Evolutionary conservation across 2,888 invertebrate genomes (phyloP), one percentile per base, ranked within the genome.

Genomic region (Sminthurinus aureus): DNA sequence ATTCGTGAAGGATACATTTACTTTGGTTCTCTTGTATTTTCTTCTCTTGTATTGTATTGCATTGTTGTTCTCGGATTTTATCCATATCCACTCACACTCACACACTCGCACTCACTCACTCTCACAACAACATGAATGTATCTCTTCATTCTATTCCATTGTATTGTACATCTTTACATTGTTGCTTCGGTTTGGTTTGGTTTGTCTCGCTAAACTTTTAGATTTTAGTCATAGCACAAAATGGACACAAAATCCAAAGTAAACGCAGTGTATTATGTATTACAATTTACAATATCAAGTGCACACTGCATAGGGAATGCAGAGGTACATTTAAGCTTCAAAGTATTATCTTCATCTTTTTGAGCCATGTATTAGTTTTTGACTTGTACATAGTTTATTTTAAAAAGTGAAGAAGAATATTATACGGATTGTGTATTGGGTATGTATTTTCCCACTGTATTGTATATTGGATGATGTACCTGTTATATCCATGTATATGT

Each of bases 331-430:
- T 67, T 20, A 67, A 18, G 20, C 67, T 67, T 11, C 15, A 67
- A 67, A 67, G 67, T 67, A 67, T 67, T 67, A 20, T 67, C 18
- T 67, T 67, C n/a, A 67, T 67, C n/a, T 67, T n/a, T 64, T 67
- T 67, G 67, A 20, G 22, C 8, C 67, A 67, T 67, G 67, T 67
- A 67, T 20, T 67, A 67, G 67, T 67, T n/a, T 64, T 64, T 15
- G 15, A 64, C 64, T 67, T 20, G 38, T 38, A 38, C 38, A 38
- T 38, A 38, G 38, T 38, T 38, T 38, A 38, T 38, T 38, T 38
- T 38, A 38, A 38, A 38, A 38, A 38, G 38, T 38, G 38, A 38
- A 38, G 38, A 38, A 38, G 38, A 38, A 38, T 38, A 38, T 6
- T 38, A 38, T 38, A 6, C 38, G 38, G 9, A n/a, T n/a, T n/a